Evolutionary conservation across 2,888 invertebrate species (phyloP).

Genomic region (Morpho helenor): DNA sequence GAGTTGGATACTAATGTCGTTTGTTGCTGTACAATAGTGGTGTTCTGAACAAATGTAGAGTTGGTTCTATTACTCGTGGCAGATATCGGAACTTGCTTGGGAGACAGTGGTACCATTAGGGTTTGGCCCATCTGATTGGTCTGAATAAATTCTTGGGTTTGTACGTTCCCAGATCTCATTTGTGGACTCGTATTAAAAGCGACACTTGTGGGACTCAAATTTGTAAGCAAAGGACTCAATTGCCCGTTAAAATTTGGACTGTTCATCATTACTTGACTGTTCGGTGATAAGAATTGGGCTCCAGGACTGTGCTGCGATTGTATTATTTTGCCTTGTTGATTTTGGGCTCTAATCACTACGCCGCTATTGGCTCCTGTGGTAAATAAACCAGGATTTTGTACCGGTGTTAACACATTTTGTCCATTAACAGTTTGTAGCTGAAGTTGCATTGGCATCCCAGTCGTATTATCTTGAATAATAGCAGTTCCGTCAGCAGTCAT

Average conservation of each 20-base stretch:
- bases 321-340: conserved; percentile 84
- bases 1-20: conserved; percentile 88
- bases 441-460: conserved; percentile 84
- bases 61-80: conserved; percentile 79
- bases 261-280: conserved; percentile 87
- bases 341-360: conserved; percentile 88
- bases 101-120: conserved; percentile 84
- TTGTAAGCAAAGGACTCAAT: conserved; percentile 87
- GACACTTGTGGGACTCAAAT: conserved; percentile 84
- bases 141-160: conserved; percentile 85
- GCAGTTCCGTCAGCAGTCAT: conserved; percentile 90
- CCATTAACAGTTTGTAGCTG: conserved; percentile 90
- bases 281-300: conserved; percentile 86
- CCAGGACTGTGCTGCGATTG: conserved; percentile 83
- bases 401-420: conserved; percentile 86
- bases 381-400: conserved; percentile 82
- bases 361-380: conserved; percentile 84
- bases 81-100: conserved; percentile 77
- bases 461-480: conserved; percentile 84
- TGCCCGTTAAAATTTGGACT: conserved; percentile 86
- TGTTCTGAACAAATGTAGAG: conserved; percentile 90
- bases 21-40: conserved; percentile 90
- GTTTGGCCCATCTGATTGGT: conserved; percentile 85
- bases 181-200: conserved; percentile 80
- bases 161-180: conserved; percentile 74